These are phyloP conservation scores for Lycaena phlaeas DNA, from an alignment of 2,888 invertebrate genomes.

Conservation along the genomic window DNA sequence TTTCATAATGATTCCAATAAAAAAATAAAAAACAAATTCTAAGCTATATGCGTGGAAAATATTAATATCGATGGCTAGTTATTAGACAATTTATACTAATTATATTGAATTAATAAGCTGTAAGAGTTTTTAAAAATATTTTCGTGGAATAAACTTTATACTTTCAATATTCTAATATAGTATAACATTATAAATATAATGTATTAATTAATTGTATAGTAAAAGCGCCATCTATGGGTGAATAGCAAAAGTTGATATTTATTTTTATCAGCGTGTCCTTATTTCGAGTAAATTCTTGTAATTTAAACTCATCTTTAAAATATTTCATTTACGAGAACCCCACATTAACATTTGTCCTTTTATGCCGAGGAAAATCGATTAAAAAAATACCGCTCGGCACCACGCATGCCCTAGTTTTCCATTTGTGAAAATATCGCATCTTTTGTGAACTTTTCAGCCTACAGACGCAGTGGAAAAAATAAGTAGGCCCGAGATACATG, in stretches of 20 bases:
- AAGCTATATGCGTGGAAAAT: no score
- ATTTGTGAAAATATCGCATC: slow-evolving; percentile 49
- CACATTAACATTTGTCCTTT: slow-evolving; percentile 28
- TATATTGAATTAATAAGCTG: no score
- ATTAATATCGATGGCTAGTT: no score
- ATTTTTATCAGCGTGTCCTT: slow-evolving; percentile 41
- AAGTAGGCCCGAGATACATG: slow-evolving; percentile 49
- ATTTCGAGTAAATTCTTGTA: slow-evolving; percentile 43
- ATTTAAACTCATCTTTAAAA: slow-evolving; percentile 27
- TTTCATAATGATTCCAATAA: no score
- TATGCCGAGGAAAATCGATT: slow-evolving; percentile 45
- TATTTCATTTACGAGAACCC: slow-evolving; percentile 24
- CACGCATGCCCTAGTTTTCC: slow-evolving; percentile 54
- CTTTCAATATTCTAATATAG: no score
- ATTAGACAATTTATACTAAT: no score
- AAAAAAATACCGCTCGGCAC: slow-evolving; percentile 29
- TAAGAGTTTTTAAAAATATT: no score
- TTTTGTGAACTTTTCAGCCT: slow-evolving; percentile 47
- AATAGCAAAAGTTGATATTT: slow-evolving; percentile 39
- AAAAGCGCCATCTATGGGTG: slow-evolving; percentile 51
- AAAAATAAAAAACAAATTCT: no score
- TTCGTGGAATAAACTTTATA: no score
- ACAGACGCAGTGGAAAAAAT: slow-evolving; percentile 45
- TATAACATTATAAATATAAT: slow-evolving; percentile 22
- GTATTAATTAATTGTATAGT: slow-evolving; percentile 10